phyloP scores from a whole-genome alignment of 2,888 invertebrate species.

The Ornithoptera priamus region DNA sequence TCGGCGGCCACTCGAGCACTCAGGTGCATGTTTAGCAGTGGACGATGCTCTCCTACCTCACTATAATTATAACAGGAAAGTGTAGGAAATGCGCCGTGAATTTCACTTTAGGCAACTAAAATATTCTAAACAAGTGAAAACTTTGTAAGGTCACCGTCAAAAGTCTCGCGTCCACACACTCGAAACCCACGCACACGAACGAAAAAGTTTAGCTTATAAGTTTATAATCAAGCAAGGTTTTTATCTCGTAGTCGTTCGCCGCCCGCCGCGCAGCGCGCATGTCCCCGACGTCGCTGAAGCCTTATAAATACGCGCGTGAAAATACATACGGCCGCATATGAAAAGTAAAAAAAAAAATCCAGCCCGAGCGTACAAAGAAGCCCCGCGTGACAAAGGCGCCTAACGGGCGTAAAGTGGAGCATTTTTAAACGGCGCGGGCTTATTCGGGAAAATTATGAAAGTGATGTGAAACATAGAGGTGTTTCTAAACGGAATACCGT shows the following conservation, averaged over 20 bases:
- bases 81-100: background rate
- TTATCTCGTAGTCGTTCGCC: conserved; percentile 78
- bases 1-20: conserved; percentile 53
- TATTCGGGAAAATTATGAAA: conserved; percentile 72
- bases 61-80: background rate
- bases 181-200: conserved; percentile 68
- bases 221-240: conserved; percentile 79
- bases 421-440: conserved; percentile 55
- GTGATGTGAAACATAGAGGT: conserved; percentile 69
- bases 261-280: conserved; percentile 72
- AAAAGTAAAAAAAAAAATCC: conserved; percentile 54
- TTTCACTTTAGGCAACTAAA: conserved; percentile 26
- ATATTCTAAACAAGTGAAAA: conserved; percentile 59
- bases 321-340: conserved; percentile 53
- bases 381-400: conserved; percentile 53
- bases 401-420: conserved; percentile 54
- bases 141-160: conserved; percentile 70
- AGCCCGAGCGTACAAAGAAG: conserved; percentile 48
- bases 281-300: conserved; percentile 59
- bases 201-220: conserved; percentile 79
- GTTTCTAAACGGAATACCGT: conserved; percentile 60
- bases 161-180: conserved; percentile 65
- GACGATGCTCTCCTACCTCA: conserved; percentile 33
- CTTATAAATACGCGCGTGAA: conserved; percentile 64
- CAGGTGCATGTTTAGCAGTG: conserved; percentile 44